Percentiles rank a stretch among this genome's conserved stretches.
Conservation (phyloP, 1,140 invertebrate species). For the Zaprionus ghesquierei region DNA sequence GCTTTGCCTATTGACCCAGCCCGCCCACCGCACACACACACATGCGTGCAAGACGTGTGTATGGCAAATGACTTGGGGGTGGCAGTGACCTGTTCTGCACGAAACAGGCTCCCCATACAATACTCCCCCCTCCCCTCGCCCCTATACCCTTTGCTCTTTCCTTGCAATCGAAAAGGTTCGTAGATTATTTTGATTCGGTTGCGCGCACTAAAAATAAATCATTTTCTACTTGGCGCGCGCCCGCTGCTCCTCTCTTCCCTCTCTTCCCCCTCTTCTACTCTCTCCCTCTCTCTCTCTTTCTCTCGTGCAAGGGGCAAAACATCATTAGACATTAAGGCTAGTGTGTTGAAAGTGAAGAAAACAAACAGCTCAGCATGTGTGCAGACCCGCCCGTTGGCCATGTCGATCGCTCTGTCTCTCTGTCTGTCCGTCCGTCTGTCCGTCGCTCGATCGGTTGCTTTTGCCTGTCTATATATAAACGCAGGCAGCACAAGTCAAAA, state of each 20-base stretch:
- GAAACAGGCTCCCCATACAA: too few relatives aligned
- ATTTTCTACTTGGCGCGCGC: slow-evolving; percentile 47
- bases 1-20: slow-evolving; percentile 17
- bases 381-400: slow-evolving; percentile 22
- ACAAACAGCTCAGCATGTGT: slow-evolving; percentile 53
- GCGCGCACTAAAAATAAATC: slow-evolving; percentile 52
- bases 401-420: slow-evolving; percentile 9
- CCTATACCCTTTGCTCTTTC: not conserved
- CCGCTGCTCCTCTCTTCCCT: not conserved
- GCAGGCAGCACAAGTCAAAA: not conserved
- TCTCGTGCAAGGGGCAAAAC: slow-evolving; percentile 43
- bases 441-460: not conserved
- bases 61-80: slow-evolving; percentile 31
- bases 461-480: slow-evolving; percentile 2
- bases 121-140: not conserved
- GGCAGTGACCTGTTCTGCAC: slow-evolving; percentile 35
- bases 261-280: not conserved
- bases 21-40: slow-evolving; percentile 16
- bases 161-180: slow-evolving; percentile 31
- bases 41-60: slow-evolving; percentile 1
- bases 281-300: not conserved
- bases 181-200: slow-evolving; percentile 40
- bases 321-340: slow-evolving; percentile 57
- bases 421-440: not conserved
- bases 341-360: slow-evolving; percentile 49